Base-by-base conservation (phyloP, 2,888 invertebrate species). In the Stegana nigrithorax region DNA sequence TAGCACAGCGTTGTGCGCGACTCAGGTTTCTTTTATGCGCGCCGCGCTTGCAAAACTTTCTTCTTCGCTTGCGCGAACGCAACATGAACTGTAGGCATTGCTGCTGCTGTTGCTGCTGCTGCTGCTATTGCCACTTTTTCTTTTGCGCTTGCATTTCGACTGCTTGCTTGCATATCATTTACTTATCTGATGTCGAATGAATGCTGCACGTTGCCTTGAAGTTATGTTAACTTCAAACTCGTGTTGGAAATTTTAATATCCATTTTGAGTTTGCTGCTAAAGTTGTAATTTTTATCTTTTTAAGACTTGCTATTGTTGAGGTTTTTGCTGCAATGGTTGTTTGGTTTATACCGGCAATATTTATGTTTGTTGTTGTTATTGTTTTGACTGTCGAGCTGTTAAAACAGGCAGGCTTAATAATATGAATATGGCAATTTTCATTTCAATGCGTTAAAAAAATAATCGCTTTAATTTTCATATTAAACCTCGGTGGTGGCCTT, bases 121-220 rank as follows among this genome's bases (percentile, higher is more conserved):
- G 10, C 19, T 17, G 10, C n/a, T 44, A 17, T 44, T 14, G 17
- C 44, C 17, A 17, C 1, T 44, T n/a, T 6, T 44, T 8, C 6
- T 44, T 7, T 29, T 29, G 10, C 29, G 10, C 6, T 29, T 29
- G 10, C n/a, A n/a, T n/a, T 5, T 39, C 10, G 39, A 39, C 17
- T 39, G 39, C 10, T 50, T 25, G 50, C 50, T 50, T 50, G 50
- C 50, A 50, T 50, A 50, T 50, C 50, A 50, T 50, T 50, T 50
- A 23, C 50, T 50, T 50, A 50, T 50, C 50, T 50, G 50, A 26
- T 50, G 50, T 29, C 53, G 32, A 21, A 17, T 55, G 53, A 32
- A 55, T 55, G 36, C 36, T 19, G 53, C 53, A 55, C 53, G 32
- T 32, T 55, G 53, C 53, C 53, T 55, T 55, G 32, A 36, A 27